These are phyloP conservation scores for Cinara cedri DNA, from an alignment of 2,888 invertebrate species.

Conservation along the genomic window DNA sequence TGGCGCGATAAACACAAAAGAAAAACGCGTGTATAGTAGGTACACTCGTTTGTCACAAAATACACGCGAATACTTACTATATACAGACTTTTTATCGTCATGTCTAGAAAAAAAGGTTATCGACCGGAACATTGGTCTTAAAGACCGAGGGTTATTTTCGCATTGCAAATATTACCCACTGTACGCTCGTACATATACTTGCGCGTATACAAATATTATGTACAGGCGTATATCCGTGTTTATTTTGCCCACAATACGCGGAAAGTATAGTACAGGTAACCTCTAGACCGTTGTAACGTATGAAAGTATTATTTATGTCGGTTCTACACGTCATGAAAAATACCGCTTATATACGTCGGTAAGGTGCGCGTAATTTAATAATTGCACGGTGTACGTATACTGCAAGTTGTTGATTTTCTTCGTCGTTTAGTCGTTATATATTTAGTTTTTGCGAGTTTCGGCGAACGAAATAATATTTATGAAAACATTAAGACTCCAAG, in stretches of 20 bases:
- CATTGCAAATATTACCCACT: slow-evolving; percentile 11
- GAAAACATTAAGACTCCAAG: too few relatives aligned
- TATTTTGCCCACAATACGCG: not conserved
- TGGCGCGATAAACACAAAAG: slow-evolving; percentile 33
- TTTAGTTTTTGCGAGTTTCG: too few relatives aligned
- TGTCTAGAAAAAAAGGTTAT: slow-evolving; percentile 43
- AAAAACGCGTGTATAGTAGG: not conserved
- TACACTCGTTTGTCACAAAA: slow-evolving; percentile 43
- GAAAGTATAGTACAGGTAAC: too few relatives aligned
- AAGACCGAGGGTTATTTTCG: slow-evolving; percentile 15
- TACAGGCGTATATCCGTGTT: not conserved
- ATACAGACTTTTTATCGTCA: not conserved
- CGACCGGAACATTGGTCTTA: slow-evolving; percentile 43
- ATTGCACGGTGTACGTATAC: too few relatives aligned
- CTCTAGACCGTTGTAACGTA: not conserved
- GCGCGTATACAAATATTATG: too few relatives aligned
- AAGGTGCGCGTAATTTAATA: too few relatives aligned
- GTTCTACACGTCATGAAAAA: too few relatives aligned
- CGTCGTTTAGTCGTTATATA: too few relatives aligned
- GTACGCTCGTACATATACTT: not conserved
- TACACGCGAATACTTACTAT: not conserved
- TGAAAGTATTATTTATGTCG: too few relatives aligned
- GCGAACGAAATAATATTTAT: too few relatives aligned
- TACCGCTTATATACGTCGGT: too few relatives aligned
- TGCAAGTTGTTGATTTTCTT: too few relatives aligned